Evolutionary conservation across 2,797 vertebrate species (phyloP).

Genomic region (Mallotus villosus): DNA sequence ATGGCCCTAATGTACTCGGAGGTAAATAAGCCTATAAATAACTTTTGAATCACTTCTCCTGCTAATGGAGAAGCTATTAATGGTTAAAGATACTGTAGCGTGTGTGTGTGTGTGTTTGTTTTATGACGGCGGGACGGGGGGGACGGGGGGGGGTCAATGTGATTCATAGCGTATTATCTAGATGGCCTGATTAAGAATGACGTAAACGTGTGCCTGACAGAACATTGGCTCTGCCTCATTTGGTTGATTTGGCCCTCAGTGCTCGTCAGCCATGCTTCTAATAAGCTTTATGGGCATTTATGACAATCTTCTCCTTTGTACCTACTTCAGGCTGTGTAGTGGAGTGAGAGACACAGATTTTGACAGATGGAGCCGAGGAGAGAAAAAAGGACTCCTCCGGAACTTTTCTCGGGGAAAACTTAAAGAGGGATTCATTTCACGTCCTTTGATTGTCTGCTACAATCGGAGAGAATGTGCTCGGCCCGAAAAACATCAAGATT

Average conservation of each 20-base stretch:
- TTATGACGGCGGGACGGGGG: neutral
- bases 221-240: constrained; percentile 62
- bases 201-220: constrained; percentile 46
- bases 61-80: neutral
- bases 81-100: neutral
- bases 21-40: neutral
- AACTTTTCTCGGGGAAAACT: constrained; percentile 64
- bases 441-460: constrained; percentile 55
- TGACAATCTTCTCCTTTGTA: constrained; percentile 60
- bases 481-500: too few species aligned
- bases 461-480: neutral
- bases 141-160: too few species aligned
- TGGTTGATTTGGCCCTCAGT: constrained; percentile 68
- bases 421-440: constrained; percentile 57
- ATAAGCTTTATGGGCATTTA: constrained; percentile 72
- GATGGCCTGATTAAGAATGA: constrained; percentile 59
- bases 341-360: constrained; percentile 65
- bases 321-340: constrained; percentile 65
- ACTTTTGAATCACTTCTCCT: neutral
- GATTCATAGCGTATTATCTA: constrained; percentile 15
- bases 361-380: constrained; percentile 68
- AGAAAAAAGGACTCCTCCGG: constrained; percentile 49
- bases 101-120: neutral
- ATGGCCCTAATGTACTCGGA: neutral
- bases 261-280: constrained; percentile 63